Base-by-base conservation (phyloP, 2,797 vertebrate genomes). In the Notamacropus eugenii region DNA sequence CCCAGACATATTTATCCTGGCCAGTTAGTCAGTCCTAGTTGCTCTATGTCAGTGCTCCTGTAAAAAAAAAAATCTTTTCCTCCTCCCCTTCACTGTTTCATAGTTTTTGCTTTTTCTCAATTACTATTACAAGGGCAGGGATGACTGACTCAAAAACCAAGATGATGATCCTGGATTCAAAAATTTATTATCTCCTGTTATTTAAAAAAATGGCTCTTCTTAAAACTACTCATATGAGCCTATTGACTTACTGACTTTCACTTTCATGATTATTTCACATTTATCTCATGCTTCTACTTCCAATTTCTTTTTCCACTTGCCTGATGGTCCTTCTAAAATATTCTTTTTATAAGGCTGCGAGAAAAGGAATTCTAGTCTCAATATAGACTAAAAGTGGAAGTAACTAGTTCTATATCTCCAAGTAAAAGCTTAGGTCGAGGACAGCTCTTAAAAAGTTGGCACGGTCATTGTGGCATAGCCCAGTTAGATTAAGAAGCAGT, bases 1-100 rank as follows among this genome's bases (percentile, higher is more conserved):
- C 94, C 90, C 22, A 93, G 93, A 90, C 90, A 91, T 59, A 58
- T 94, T 97, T 95, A 93, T 95, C 90, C 82, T 96, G 59, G 95
- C 34, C 46, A 62, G 55, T 46, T 94, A 82, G 95, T 95, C 93
- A 96, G 92, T 93, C 54, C 10, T 50, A 67, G 24, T 67, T 93
- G 19, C 27, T 54, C 92, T 74, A 50, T 91, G 24, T 93, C 74
- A 93, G 6, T 31, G 27, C 10, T 91, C 56, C 58, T 96, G 91
- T 0, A 55, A 92, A 95, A 97, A 90, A 54, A 67, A 91, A 31
- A 34, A 0, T 58, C 0, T 94, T 74, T 97, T 93, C 56, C 54
- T 95, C 0, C 0, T 93, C 55, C 94, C 0, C 5, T 46, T 90
- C 93, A n/a, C 92, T 19, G 54, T 58, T 95, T 96, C 16, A 24